Percentiles rank a stretch among this genome's conserved stretches.
phyloP scores from a whole-genome alignment of 2,113 vertebrate species.

The Eulemur macaco region DNA sequence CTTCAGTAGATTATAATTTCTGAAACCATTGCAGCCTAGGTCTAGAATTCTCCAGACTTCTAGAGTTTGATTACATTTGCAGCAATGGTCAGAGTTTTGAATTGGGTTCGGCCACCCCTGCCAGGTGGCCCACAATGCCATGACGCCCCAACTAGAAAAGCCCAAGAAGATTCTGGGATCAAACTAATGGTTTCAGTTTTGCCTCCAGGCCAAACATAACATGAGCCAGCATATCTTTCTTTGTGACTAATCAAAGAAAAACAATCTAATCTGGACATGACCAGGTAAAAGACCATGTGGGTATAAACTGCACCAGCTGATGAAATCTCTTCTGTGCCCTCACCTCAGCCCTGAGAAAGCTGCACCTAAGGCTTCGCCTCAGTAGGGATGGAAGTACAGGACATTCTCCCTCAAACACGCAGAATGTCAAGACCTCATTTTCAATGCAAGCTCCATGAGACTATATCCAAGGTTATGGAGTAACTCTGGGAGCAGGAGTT shows the following conservation, averaged over 20 bases:
- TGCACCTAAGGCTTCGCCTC: background rate
- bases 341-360: background rate
- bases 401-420: background rate
- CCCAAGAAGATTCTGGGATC: background rate
- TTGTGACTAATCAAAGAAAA: background rate
- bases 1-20: background rate
- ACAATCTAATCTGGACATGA: background rate
- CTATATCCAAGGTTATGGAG: background rate
- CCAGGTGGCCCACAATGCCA: background rate
- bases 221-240: background rate
- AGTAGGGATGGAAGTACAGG: conserved; percentile 32
- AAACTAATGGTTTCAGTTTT: background rate
- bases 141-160: background rate
- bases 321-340: background rate
- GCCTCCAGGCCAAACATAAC: background rate
- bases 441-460: background rate
- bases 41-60: conserved; percentile 11
- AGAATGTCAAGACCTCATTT: conserved; percentile 14
- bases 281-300: background rate
- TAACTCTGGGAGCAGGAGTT: background rate
- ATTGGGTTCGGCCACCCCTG: background rate
- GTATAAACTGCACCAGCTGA: background rate
- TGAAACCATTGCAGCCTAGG: background rate
- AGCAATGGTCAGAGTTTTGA: background rate
- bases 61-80: background rate